phyloP scores from a whole-genome alignment of 1,140 invertebrate genomes.

The Drosophila bifasciata region DNA sequence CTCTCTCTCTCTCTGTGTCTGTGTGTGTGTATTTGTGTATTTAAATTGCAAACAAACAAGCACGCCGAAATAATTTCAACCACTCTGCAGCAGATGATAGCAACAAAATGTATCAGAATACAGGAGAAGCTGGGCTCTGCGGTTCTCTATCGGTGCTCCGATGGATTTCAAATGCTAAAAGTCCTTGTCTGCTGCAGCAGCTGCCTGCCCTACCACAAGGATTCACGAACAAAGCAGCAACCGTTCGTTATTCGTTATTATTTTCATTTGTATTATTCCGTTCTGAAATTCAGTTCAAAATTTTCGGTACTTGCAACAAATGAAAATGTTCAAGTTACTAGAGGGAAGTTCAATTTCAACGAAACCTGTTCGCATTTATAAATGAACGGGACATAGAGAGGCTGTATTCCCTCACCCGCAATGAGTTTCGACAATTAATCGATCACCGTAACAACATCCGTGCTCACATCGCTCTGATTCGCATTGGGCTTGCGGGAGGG shows the following conservation, averaged over 20 bases:
- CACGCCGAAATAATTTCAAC: slow-evolving; percentile 39
- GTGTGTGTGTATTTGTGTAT: too few species aligned
- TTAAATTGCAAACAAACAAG: slow-evolving; percentile 51
- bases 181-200: slow-evolving; percentile 4
- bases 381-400: background rate
- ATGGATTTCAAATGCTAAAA: slow-evolving; percentile 20
- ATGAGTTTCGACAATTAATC: slow-evolving; percentile 38
- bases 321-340: background rate
- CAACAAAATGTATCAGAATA: slow-evolving; percentile 19
- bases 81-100: slow-evolving; percentile 24
- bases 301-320: background rate
- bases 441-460: slow-evolving; percentile 25
- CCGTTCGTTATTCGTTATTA: background rate
- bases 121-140: background rate
- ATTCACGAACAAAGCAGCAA: slow-evolving; percentile 22
- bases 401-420: background rate
- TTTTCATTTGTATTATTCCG: too few species aligned
- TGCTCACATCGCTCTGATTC: slow-evolving; percentile 9
- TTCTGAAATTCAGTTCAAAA: slow-evolving; percentile 9
- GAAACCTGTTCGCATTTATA: background rate
- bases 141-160: slow-evolving; percentile 11
- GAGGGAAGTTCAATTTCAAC: background rate
- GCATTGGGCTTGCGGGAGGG: background rate
- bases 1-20: too few species aligned
- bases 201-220: background rate